These are phyloP conservation scores for Sussaba pulchella DNA, from an alignment of 2,888 invertebrate genomes.

Conservation along the genomic window DNA sequence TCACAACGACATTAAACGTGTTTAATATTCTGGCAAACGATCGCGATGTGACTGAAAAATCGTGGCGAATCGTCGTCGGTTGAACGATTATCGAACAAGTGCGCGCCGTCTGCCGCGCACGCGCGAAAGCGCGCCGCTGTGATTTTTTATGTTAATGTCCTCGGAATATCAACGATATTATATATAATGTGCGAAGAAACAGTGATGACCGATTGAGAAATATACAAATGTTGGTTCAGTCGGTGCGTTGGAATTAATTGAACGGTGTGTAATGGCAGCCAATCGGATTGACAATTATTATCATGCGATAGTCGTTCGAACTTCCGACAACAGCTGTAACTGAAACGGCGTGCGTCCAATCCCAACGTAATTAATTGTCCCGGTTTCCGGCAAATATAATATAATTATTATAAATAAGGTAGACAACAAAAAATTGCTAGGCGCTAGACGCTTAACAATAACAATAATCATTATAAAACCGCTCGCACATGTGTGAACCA, in stretches of 20 bases:
- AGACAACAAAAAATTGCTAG: too few relatives aligned
- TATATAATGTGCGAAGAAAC: neutral
- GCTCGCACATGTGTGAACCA: too few relatives aligned
- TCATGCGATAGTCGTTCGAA: conserved; percentile 39
- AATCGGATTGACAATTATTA: conserved; percentile 45
- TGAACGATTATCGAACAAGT: neutral
- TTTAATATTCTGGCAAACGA: neutral
- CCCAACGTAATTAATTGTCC: conserved; percentile 35
- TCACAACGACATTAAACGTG: neutral
- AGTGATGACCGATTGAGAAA: too few relatives aligned
- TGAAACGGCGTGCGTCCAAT: conserved; percentile 16
- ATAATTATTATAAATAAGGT: too few relatives aligned
- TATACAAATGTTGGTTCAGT: neutral
- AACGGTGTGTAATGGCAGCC: conserved; percentile 51
- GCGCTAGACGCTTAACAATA: too few relatives aligned
- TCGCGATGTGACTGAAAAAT: conserved; percentile 26
- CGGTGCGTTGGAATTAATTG: conserved; percentile 23
- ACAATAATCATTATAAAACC: too few relatives aligned
- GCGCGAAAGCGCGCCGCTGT: conserved; percentile 2
- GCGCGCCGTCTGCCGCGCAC: neutral
- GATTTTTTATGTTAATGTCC: neutral
- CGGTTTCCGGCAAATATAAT: too few relatives aligned
- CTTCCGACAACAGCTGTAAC: conserved; percentile 37
- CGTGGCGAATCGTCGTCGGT: neutral
- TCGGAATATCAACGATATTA: neutral